phyloP scores from a whole-genome alignment of 2,888 invertebrate species.

The Leptinotarsa tumamoca region DNA sequence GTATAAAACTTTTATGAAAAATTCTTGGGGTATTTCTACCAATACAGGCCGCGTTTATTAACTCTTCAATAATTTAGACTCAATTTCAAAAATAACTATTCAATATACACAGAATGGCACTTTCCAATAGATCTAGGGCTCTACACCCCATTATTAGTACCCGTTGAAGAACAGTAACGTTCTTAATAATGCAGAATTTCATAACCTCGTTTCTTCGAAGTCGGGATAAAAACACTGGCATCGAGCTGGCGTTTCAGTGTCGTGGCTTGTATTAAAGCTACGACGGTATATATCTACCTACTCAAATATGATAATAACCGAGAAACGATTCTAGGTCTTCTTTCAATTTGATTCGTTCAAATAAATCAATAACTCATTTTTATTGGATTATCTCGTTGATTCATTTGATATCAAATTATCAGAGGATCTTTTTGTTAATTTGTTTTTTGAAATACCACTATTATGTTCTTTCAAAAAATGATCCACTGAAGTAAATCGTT shows the following conservation, averaged over 20 bases:
- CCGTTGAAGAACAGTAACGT: slow-evolving; percentile 24
- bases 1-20: slow-evolving; percentile 8
- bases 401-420: background rate
- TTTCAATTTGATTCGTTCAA: background rate
- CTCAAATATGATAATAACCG: slow-evolving; percentile 14
- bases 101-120: slow-evolving; percentile 23
- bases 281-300: slow-evolving; percentile 13
- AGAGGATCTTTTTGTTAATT: background rate
- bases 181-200: slow-evolving; percentile 22
- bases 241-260: background rate
- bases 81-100: slow-evolving; percentile 22
- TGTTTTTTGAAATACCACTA: background rate
- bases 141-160: slow-evolving; percentile 24
- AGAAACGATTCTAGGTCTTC: slow-evolving; percentile 1
- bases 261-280: background rate
- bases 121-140: slow-evolving; percentile 16
- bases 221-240: slow-evolving; percentile 10
- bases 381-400: background rate
- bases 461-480: background rate
- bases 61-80: slow-evolving; percentile 26
- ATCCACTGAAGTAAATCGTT: no score
- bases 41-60: slow-evolving; percentile 15
- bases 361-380: background rate
- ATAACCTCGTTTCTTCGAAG: slow-evolving; percentile 21
- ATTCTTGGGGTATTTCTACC: slow-evolving; percentile 3